Conservation (phyloP, 92 coral and sea anemone species). For the Porites evermanni region DNA sequence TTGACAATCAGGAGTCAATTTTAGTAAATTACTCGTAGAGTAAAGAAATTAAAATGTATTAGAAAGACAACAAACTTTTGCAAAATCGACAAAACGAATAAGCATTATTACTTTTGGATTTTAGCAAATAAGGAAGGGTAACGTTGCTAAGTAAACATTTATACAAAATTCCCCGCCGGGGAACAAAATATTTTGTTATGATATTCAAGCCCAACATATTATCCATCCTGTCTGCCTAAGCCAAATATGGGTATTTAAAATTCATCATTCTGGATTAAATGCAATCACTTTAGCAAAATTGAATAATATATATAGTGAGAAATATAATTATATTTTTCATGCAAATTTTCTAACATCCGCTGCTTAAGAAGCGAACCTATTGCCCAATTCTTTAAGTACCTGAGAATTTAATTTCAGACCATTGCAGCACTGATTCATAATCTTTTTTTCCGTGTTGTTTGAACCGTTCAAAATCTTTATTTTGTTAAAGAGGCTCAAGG, state of each 20-base stretch:
- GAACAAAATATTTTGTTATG: not conserved
- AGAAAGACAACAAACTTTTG: not conserved
- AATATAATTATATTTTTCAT: too few relatives aligned
- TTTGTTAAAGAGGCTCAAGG: too few relatives aligned
- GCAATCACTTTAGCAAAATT: not conserved
- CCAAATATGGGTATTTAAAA: not conserved
- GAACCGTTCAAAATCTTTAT: too few relatives aligned
- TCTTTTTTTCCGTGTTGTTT: too few relatives aligned
- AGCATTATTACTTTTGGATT: slow-evolving; percentile 9
- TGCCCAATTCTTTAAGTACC: too few relatives aligned
- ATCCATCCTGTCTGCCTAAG: not conserved
- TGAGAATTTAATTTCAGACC: too few relatives aligned
- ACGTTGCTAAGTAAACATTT: not conserved
- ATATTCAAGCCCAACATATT: not conserved
- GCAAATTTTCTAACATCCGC: too few relatives aligned
- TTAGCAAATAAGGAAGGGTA: not conserved
- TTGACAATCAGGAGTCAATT: not conserved
- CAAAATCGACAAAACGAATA: too few relatives aligned
- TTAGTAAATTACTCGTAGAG: not conserved
- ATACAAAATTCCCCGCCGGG: slow-evolving; percentile 1
- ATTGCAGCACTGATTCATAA: too few relatives aligned
- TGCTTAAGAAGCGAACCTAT: too few relatives aligned
- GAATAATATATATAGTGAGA: not conserved
- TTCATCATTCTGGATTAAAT: not conserved
- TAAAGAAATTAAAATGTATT: not conserved